These are phyloP conservation scores for Aurelia sp. DNA, from an alignment of 30 jellyfish, hydroid and myxozoan species.

Conservation along the genomic window DNA sequence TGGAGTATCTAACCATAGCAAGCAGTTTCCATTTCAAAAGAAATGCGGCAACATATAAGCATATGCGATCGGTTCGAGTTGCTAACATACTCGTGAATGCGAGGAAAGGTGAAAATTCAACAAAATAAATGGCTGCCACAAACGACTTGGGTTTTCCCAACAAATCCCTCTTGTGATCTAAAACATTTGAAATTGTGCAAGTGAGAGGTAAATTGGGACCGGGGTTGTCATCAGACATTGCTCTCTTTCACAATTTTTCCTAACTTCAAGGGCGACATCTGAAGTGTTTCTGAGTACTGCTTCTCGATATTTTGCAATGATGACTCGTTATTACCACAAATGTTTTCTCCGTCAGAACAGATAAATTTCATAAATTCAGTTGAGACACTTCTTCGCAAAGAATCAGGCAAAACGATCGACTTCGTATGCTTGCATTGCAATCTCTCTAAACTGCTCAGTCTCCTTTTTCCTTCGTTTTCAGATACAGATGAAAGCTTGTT, in stretches of 20 bases:
- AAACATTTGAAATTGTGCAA: too few species aligned
- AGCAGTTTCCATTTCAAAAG: too few species aligned
- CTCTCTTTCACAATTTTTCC: constrained; percentile 51
- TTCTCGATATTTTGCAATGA: not conserved
- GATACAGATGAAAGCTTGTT: not conserved
- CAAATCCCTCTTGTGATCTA: too few species aligned
- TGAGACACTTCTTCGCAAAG: constrained; percentile 58
- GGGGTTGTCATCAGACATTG: constrained; percentile 5
- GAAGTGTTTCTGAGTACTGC: not conserved
- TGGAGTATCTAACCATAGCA: too few species aligned
- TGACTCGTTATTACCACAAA: not conserved
- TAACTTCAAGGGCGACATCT: constrained; percentile 26
- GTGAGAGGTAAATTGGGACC: too few species aligned
- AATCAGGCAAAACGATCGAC: constrained; percentile 36
- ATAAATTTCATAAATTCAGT: constrained; percentile 2
- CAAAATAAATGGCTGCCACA: too few species aligned
- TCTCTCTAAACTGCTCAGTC: constrained; percentile 23
- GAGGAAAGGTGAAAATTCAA: too few species aligned
- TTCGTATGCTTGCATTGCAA: constrained; percentile 52
- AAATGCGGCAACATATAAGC: too few species aligned
- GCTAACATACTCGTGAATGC: too few species aligned
- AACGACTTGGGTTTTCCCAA: too few species aligned
- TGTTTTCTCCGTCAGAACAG: not conserved
- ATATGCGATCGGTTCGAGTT: too few species aligned
- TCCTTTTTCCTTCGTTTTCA: not conserved